Percentiles rank a stretch among this genome's conserved stretches.
These are phyloP conservation scores for Oophaga pumilio DNA, from an alignment of 2,113 vertebrate genomes.

Conservation along the genomic window DNA sequence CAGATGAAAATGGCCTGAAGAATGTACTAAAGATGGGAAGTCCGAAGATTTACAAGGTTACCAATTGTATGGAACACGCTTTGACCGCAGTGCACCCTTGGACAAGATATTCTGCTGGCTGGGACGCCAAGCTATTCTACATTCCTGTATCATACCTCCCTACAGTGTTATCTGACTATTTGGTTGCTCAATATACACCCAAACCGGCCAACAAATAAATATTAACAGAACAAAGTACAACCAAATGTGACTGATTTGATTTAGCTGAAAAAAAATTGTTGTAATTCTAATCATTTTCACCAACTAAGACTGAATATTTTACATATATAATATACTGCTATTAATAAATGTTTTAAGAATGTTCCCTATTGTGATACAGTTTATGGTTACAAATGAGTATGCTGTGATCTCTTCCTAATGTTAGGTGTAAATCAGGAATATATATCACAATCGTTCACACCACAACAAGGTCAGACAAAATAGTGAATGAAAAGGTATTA, in stretches of 20 bases:
- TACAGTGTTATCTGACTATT: conserved; percentile 67
- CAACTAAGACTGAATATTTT: background rate
- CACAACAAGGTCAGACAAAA: no score
- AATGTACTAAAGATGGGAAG: background rate
- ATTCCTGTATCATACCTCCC: conserved; percentile 78
- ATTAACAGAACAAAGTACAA: background rate
- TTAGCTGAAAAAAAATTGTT: background rate
- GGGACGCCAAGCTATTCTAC: conserved; percentile 74
- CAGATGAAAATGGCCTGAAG: conserved; percentile 25
- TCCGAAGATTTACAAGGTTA: conserved; percentile 67
- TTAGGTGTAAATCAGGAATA: no score
- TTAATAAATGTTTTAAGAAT: no score
- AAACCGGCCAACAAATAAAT: background rate
- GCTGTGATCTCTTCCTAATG: no score
- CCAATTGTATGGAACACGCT: conserved; percentile 78
- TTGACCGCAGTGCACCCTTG: conserved; percentile 72
- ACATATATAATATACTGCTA: no score
- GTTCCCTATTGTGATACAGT: no score
- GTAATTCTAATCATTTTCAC: background rate
- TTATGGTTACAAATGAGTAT: no score
- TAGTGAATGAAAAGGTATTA: no score
- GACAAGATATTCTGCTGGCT: conserved; percentile 71
- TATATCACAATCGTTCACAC: no score
- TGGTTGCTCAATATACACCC: conserved; percentile 54
- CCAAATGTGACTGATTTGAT: background rate